Evolutionary conservation across 2,797 vertebrate species (phyloP).

Genomic region (Cichlasoma orientale): DNA sequence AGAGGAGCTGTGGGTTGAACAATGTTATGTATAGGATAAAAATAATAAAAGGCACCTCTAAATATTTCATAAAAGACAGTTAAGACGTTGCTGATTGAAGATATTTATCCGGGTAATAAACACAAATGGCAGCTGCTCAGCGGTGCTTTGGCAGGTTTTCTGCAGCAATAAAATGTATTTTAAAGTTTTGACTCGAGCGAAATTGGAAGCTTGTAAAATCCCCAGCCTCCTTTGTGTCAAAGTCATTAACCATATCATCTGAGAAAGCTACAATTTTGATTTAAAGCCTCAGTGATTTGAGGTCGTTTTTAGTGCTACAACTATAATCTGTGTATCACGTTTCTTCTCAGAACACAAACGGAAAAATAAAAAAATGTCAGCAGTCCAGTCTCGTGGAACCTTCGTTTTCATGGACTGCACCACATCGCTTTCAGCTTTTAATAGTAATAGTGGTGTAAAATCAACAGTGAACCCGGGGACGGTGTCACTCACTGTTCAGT

Average conservation of each 20-base stretch:
- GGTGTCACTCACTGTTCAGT: too few relatives aligned
- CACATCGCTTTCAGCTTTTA: conserved; percentile 24
- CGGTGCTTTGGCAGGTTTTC: conserved; percentile 7
- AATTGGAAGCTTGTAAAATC: conserved; percentile 21
- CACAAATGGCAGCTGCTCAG: background rate
- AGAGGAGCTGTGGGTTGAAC: background rate
- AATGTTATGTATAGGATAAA: background rate
- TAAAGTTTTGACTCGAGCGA: conserved; percentile 2
- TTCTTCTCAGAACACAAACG: conserved; percentile 42
- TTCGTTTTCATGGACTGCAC: conserved; percentile 26
- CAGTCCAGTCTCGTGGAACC: conserved; percentile 36
- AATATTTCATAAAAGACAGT: background rate
- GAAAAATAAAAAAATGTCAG: conserved; percentile 51
- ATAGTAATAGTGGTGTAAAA: too few relatives aligned
- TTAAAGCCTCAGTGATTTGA: conserved; percentile 36
- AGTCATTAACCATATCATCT: conserved; percentile 30
- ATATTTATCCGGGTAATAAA: conserved; percentile 18
- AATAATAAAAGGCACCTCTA: background rate
- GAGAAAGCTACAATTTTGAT: conserved; percentile 35
- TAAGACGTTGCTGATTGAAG: background rate
- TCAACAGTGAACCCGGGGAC: too few relatives aligned
- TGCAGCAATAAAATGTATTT: conserved; percentile 10
- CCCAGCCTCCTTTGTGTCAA: conserved; percentile 33
- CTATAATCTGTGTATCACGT: conserved; percentile 48
- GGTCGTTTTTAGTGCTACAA: conserved; percentile 40